Conservation (phyloP, 2,888 invertebrate genomes). For the Slavum lentiscoides region DNA sequence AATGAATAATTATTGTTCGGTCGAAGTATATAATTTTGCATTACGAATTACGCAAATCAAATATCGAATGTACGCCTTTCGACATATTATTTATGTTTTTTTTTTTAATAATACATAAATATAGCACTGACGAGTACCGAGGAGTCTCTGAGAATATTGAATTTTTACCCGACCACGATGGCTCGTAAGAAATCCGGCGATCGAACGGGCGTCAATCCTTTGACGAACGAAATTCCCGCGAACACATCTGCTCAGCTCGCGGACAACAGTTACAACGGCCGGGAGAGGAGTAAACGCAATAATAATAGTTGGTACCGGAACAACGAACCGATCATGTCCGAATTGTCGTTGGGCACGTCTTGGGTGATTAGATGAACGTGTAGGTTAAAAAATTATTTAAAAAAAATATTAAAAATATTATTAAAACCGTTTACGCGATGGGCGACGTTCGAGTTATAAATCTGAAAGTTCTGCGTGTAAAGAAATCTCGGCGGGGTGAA, state of each 20-base stretch:
- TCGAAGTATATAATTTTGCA: no score
- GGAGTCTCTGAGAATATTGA: conserved; percentile 39
- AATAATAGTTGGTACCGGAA: background rate
- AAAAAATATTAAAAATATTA: no score
- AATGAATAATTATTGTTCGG: no score
- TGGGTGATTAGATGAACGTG: conserved; percentile 23
- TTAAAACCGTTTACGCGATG: no score
- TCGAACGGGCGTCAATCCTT: background rate
- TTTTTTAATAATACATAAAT: background rate
- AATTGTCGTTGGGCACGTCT: conserved; percentile 34
- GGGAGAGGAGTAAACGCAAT: background rate
- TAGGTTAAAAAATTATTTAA: no score
- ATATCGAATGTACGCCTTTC: no score
- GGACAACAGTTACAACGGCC: background rate
- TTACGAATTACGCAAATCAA: no score
- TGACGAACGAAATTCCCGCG: background rate
- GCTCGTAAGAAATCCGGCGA: background rate
- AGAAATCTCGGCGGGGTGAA: no score
- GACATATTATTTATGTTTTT: no score
- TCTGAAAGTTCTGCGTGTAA: no score
- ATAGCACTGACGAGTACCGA: conserved; percentile 32
- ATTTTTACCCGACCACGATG: conserved; percentile 20
- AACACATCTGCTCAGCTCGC: background rate
- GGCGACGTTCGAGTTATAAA: no score
- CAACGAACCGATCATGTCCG: background rate